Evolutionary conservation across 2,797 vertebrate genomes (phyloP), one percentile per base, ranked within the genome.

Genomic region (Corythornis leucogaster): DNA sequence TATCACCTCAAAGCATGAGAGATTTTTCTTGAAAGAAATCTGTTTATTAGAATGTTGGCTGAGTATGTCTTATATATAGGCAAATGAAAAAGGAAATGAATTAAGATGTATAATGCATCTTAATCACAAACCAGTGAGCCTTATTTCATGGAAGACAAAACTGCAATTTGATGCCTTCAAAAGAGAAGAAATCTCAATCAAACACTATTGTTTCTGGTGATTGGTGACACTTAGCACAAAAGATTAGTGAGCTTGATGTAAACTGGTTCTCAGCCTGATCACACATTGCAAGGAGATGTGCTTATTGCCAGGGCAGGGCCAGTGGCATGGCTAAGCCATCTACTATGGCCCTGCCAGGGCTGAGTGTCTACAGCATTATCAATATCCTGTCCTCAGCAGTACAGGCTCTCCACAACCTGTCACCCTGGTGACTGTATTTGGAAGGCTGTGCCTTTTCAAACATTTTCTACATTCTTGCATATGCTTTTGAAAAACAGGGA

Each of bases 161-260:
- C 68, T 82, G 94, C 85, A 96, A 96, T 90, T 95, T 92, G 18
- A 54, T 77, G 86, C 64, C 42, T 95, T 94, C 91, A 96, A 42
- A 96, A 88, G 57, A 64, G 83, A 85, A 84, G 80, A 86, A 95
- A 82, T 94, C 68, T 93, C 71, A 96, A 96, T 95, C 94, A 96
- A 92, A 94, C 30, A 2, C 87, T 90, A 95, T 95, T 96, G 94
- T 95, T 89, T 88, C 59, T 82, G 64, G 83, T 84, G 75, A 85
- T 92, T 96, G 64, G 78, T 77, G 70, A 86, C 83, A 95, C 73
- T 87, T 82, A 75, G 26, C 68, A 91, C 80, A 87, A 90, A 90
- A 81, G 38, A 89, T 82, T 68, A 67, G 68, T 78, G 75, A 82
- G 62, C 30, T 74, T 76, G 71, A 30, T 92, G 13, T 92, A 83